Evolutionary conservation across 2,113 vertebrate species (phyloP).

Genomic region (Loxodonta africana): DNA sequence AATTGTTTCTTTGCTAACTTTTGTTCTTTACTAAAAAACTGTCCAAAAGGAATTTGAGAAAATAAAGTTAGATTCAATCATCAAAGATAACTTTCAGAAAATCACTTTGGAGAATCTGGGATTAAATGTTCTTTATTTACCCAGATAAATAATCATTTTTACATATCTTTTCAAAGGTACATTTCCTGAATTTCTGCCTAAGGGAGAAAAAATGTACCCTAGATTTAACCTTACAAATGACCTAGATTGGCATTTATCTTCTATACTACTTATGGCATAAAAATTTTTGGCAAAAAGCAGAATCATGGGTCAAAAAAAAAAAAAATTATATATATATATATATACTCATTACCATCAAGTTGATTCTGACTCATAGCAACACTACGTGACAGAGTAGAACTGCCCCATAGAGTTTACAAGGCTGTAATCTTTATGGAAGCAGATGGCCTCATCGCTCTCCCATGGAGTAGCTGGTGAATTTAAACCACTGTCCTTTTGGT

Average conservation of each 20-base stretch:
- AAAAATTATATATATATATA: too few relatives aligned
- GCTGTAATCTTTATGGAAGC: too few relatives aligned
- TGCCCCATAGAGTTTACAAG: too few relatives aligned
- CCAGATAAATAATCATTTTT: neutral
- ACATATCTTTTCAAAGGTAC: neutral
- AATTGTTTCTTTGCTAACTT: neutral
- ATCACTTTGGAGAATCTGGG: neutral
- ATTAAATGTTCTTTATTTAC: neutral
- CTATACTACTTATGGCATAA: neutral
- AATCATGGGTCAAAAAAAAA: neutral
- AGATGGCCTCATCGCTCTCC: too few relatives aligned
- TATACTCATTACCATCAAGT: too few relatives aligned
- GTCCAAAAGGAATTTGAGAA: neutral
- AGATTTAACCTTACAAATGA: neutral
- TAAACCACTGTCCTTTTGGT: too few relatives aligned
- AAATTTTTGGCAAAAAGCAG: neutral
- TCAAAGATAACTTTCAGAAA: neutral
- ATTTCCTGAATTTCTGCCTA: neutral
- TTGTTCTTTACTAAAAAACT: neutral
- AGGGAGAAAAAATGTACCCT: neutral
- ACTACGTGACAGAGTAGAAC: too few relatives aligned
- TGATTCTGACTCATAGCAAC: too few relatives aligned
- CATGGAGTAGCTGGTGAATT: too few relatives aligned
- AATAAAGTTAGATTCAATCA: conserved; percentile 47
- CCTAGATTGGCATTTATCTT: neutral